Conservation (phyloP, 1,140 invertebrate genomes). For the Zeugodacus cucurbitae region DNA sequence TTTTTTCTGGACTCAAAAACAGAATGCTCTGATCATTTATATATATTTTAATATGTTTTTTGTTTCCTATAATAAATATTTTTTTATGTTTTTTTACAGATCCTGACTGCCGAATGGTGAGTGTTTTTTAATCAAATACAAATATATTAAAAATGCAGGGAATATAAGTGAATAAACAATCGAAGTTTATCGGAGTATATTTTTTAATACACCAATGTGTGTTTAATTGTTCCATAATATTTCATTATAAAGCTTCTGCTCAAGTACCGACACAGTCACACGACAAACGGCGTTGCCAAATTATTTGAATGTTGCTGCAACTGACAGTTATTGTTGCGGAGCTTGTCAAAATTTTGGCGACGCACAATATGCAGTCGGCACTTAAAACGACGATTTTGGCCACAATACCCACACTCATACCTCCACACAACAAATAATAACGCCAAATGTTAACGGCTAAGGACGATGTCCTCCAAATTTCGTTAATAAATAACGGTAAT, state of each 20-base stretch:
- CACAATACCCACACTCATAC: background rate
- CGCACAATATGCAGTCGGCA: background rate
- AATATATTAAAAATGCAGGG: too few species aligned
- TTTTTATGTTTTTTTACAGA: too few species aligned
- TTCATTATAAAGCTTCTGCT: background rate
- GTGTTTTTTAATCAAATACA: too few species aligned
- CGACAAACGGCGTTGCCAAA: background rate
- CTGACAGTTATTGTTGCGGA: background rate
- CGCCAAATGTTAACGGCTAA: background rate
- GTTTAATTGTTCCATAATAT: too few species aligned
- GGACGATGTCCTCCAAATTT: background rate
- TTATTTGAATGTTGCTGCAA: background rate
- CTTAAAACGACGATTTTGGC: background rate
- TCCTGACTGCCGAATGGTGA: too few species aligned
- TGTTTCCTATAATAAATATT: too few species aligned
- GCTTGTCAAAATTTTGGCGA: background rate
- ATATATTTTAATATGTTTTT: too few species aligned
- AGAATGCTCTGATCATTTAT: too few species aligned
- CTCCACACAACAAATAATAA: background rate
- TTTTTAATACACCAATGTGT: too few species aligned
- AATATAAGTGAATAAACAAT: too few species aligned
- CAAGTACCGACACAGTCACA: background rate
- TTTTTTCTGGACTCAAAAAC: too few species aligned
- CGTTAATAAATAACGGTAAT: conserved; percentile 13
- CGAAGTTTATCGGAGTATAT: too few species aligned